phyloP scores from a whole-genome alignment of 2,888 invertebrate species.

The Cepaea hortensis region DNA sequence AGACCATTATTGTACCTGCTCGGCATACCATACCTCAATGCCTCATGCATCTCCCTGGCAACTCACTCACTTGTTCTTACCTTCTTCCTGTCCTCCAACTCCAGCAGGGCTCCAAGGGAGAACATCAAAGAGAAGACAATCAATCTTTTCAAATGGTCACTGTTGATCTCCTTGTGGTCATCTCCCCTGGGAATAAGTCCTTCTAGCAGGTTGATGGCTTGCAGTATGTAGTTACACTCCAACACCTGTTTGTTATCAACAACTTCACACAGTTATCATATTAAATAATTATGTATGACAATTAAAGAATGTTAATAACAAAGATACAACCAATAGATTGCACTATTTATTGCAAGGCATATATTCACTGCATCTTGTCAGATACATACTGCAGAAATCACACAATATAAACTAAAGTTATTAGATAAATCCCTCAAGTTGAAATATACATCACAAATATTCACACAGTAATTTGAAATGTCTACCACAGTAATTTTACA shows the following conservation, averaged over 20 bases:
- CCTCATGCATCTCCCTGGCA: no score
- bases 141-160: slow-evolving; percentile 87
- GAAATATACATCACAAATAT: no score
- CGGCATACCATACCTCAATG: no score
- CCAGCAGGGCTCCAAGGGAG: slow-evolving; percentile 93
- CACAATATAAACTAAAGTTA: no score
- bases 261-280: background rate
- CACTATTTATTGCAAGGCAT: no score
- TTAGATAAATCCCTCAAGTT: no score
- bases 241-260: slow-evolving; percentile 80
- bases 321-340: background rate
- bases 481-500: no score
- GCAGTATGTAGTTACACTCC: slow-evolving; percentile 92
- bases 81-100: slow-evolving; percentile 87
- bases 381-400: no score
- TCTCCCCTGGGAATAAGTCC: slow-evolving; percentile 85
- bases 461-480: no score
- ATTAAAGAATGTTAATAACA: background rate
- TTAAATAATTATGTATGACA: background rate
- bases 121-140: slow-evolving; percentile 92
- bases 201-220: slow-evolving; percentile 83
- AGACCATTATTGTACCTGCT: no score
- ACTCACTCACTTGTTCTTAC: slow-evolving; percentile 75
- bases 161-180: slow-evolving; percentile 77
- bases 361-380: no score